Base-by-base conservation (phyloP, 1,140 invertebrate genomes). In the Aradophagus sp. region DNA sequence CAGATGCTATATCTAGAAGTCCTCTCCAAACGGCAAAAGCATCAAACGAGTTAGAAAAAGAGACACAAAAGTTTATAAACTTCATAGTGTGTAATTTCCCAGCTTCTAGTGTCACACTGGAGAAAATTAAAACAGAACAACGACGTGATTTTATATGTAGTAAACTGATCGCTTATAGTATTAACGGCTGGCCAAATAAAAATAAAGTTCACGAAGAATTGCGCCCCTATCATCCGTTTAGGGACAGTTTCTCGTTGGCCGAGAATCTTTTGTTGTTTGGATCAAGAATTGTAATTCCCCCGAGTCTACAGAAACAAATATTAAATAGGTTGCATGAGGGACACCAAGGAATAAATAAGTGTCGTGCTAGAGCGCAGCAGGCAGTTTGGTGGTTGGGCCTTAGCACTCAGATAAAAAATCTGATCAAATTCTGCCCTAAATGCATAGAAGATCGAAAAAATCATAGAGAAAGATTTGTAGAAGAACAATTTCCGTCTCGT, bases 291-390 rank as follows among this genome's bases (percentile, higher is more conserved):
- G 42, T 79, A 0, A 77, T 79, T 12, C 76, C 74, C 6, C 6
- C 19, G 11, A 14, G 23, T n/a, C 31, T 76, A 15, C 68, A 70
- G 42, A 6, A 38, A 48, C 48, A 76, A 61, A 34, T 68, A 13
- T 31, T 79, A 29, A 15, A 58, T 4, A 68, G 32, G 47, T 20
- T 79, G 12, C 74, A 78, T 36, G 35, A 50, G 11, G 74, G 75
- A n/a, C 69, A 77, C 17, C 41, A 69, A 10, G 74, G 66, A 13
- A 73, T 76, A 10, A 62, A 45, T 16, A 76, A 77, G 70, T 75
- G 74, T 61, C 14, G 66, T 14, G 47, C 59, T 7, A 45, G 66
- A 20, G 66, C 70, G 0, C 34, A 56, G 17, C 58, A 52, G 11
- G 53, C 63, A 3, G 62, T 76, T 23, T 76, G 65, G 71, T 80